These are phyloP conservation scores for Botia almorhae DNA, from an alignment of 2,797 vertebrate species.

Conservation along the genomic window DNA sequence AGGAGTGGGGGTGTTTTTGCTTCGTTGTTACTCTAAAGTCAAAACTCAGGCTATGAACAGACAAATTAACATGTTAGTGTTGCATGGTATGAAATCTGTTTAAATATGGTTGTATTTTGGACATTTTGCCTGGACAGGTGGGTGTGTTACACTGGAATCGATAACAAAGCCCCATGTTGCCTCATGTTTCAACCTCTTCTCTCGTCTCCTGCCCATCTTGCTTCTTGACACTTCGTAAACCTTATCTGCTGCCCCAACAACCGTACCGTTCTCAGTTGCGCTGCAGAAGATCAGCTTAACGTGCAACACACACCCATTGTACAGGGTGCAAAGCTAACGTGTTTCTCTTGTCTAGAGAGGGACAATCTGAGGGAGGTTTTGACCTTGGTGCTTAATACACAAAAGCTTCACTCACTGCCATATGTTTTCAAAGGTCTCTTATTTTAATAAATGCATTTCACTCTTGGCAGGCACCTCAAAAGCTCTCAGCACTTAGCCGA, in stretches of 20 bases:
- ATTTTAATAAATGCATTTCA: constrained; percentile 8
- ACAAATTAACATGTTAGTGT: background rate
- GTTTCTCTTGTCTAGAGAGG: constrained; percentile 3
- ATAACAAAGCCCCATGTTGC: background rate
- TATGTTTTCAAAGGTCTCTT: background rate
- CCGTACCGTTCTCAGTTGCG: background rate
- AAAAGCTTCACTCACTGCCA: constrained; percentile 10
- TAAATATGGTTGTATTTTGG: background rate
- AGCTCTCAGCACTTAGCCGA: background rate
- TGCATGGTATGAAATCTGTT: background rate
- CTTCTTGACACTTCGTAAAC: background rate
- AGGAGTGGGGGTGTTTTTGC: background rate
- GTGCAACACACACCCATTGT: background rate
- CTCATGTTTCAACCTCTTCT: background rate
- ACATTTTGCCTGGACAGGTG: background rate
- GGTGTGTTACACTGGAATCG: background rate
- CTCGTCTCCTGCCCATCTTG: background rate
- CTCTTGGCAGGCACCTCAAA: constrained; percentile 5
- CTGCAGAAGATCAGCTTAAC: background rate
- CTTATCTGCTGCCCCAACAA: constrained; percentile 16
- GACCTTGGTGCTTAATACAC: background rate
- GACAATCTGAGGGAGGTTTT: background rate
- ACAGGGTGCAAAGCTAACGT: background rate
- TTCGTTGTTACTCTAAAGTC: background rate
- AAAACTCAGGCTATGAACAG: background rate